These are phyloP conservation scores for Eriocheir sinensis DNA, from an alignment of 1,140 invertebrate genomes.

Conservation along the genomic window DNA sequence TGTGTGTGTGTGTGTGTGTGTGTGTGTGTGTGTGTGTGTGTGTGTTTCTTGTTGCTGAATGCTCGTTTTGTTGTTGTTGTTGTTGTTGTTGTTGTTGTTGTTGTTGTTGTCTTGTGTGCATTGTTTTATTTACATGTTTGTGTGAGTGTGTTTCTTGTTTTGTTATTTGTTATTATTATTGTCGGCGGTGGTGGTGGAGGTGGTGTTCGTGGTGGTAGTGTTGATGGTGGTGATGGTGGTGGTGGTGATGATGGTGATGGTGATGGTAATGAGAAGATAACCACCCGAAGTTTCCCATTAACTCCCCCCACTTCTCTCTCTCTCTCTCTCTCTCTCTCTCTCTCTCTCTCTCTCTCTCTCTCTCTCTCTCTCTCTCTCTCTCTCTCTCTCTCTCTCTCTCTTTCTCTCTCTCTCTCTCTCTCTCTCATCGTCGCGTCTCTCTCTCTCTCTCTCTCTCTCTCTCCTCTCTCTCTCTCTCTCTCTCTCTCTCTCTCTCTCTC, in stretches of 20 bases:
- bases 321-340: conserved; percentile 28
- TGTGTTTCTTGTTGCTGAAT: neutral
- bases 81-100: neutral
- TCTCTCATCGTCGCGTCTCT: neutral
- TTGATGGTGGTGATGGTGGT: conserved; percentile 38
- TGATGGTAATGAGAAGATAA: neutral
- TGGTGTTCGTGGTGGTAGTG: conserved; percentile 44
- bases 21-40: conserved; percentile 43
- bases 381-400: conserved; percentile 57
- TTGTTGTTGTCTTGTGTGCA: neutral
- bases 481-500: conserved; percentile 18
- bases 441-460: no score
- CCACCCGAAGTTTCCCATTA: neutral
- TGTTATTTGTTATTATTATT: neutral
- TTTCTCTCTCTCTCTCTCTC: conserved; percentile 46
- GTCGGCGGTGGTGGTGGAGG: neutral
- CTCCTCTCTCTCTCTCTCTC: conserved; percentile 18
- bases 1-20: conserved; percentile 40
- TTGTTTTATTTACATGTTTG: neutral
- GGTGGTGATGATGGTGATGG: conserved; percentile 44
- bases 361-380: conserved; percentile 57
- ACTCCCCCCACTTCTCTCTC: conserved; percentile 48
- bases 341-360: conserved; percentile 49
- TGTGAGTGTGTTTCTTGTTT: conserved; percentile 18
- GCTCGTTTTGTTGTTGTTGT: neutral